Conservation (phyloP, 2,113 vertebrate genomes). For the Lepisosteus oculatus region DNA sequence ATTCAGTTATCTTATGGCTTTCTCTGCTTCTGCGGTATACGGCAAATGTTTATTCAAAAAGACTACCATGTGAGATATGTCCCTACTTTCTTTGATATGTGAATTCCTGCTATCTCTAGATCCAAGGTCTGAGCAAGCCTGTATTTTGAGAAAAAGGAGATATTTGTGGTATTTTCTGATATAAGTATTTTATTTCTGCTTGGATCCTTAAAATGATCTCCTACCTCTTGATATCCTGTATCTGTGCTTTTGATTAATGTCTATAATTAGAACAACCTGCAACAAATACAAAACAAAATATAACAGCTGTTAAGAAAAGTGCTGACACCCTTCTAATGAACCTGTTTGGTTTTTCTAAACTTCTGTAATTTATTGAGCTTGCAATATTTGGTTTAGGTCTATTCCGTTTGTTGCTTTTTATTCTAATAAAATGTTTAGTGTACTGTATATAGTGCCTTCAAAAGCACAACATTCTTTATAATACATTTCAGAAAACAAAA, state of each 20-base stretch:
- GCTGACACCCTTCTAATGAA: slow-evolving; percentile 59
- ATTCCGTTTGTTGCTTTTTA: too few species aligned
- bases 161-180: neutral
- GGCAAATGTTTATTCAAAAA: too few species aligned
- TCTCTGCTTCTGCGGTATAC: neutral
- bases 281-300: slow-evolving; percentile 65
- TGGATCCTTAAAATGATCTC: neutral
- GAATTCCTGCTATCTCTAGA: slow-evolving; percentile 3
- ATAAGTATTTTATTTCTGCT: neutral
- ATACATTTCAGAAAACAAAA: too few species aligned
- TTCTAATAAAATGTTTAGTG: too few species aligned
- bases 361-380: neutral
- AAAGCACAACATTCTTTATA: too few species aligned
- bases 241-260: slow-evolving; percentile 69
- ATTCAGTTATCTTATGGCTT: neutral
- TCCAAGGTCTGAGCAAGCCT: slow-evolving; percentile 14
- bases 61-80: too few species aligned
- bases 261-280: slow-evolving; percentile 74
- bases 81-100: too few species aligned
- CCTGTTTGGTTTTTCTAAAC: neutral
- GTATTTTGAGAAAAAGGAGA: neutral
- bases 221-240: neutral
- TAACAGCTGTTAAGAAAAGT: slow-evolving; percentile 69
- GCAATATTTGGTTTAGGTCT: too few species aligned
- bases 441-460: too few species aligned